Base-by-base conservation (phyloP, 1,140 invertebrate species). In the Potamilus streckersoni region DNA sequence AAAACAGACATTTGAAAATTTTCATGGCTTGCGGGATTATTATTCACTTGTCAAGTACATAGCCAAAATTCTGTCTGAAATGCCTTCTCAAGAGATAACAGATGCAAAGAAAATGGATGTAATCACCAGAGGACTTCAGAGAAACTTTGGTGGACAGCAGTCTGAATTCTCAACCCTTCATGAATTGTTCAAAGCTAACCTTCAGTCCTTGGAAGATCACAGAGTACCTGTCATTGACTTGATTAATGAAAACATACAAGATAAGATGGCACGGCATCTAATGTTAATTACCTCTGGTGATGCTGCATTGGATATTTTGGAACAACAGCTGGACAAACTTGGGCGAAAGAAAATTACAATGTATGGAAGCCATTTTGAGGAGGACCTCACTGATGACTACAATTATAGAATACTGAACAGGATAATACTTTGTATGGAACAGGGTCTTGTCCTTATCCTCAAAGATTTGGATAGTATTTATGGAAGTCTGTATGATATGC, bases 11-110 rank as follows among this genome's bases (percentile, higher is more conserved):
- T 80, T 77, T 27, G 65, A 73, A 66, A 83, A 86, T 69, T 86
- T 85, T 66, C 85, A 85, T 76, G 85, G 85, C 20, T 74, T 86
- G 2, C 69, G 85, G n/a, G 85, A 86, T 59, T 86, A 80, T 69
- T 86, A 85, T 73, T 80, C 79, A 5, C 71, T 85, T 70, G 71
- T 84, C 2, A 80, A 79, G 31, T 72, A 76, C 60, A 65, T 79
- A 31, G 66, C 60, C 23, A 73, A 67, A 27, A 69, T 58, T 49
- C 63, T 23, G 49, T 58, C 61, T 2, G 31, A 55, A 67, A 16
- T 76, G 15, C 59, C 56, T 56, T 23, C 56, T 58, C 56, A 58
- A 75, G 80, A 57, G 11, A 61, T 65, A 6, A 56, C 57, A 27
- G 38, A 73, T 14, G 57, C 66, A 56, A 65, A 27, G 19, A 73